Base-by-base conservation (phyloP, 2,888 invertebrate species). In the Spisula subtruncata region DNA sequence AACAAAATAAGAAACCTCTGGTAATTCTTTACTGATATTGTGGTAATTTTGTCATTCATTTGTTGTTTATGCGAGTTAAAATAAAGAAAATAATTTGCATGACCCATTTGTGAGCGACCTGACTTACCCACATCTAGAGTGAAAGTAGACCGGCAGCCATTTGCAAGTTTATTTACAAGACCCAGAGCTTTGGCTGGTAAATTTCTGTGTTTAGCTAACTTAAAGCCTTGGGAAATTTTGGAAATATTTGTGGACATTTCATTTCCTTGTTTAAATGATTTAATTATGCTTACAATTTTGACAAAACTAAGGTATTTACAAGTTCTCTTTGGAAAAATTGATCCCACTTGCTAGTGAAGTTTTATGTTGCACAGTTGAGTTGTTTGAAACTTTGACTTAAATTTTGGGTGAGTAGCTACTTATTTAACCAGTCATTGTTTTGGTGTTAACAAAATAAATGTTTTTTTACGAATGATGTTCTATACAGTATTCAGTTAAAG, bases 111-210 rank as follows among this genome's bases (percentile, higher is more conserved):
- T 6, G 8, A 25, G 4, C 25, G 5, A 66, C n/a, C n/a, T 66
- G 0, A n/a, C 25, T 75, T 35, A 1, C 75, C 16, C 35, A 18
- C 75, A 75, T 35, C 32, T 75, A 75, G 75, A 75, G 12, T 75
- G 75, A 75, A 75, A 75, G 16, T 35, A 25, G 25, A 60, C 60
- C 4, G 35, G 35, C 75, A 75, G 75, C 75, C 75, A 75, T 75
- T 35, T 75, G 29, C 75, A 75, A 75, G 32, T 66, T 66, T 25
- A 25, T 10, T 25, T n/a, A n/a, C 25, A 25, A 25, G 25, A 25
- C 60, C 0, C 25, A 1, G 60, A 66, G 1, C 10, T 6, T 0
- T 10, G 2, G 2, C 25, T 20, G n/a, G 0, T 25, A 18, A 35
- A 1, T 79, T 79, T 20, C 35, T 35, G 16, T 79, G 16, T 41